A percentile compares a stretch with the other conserved stretches of the same genome.
phyloP scores from a whole-genome alignment of 1,140 invertebrate genomes.

The Lepidurus apus region DNA sequence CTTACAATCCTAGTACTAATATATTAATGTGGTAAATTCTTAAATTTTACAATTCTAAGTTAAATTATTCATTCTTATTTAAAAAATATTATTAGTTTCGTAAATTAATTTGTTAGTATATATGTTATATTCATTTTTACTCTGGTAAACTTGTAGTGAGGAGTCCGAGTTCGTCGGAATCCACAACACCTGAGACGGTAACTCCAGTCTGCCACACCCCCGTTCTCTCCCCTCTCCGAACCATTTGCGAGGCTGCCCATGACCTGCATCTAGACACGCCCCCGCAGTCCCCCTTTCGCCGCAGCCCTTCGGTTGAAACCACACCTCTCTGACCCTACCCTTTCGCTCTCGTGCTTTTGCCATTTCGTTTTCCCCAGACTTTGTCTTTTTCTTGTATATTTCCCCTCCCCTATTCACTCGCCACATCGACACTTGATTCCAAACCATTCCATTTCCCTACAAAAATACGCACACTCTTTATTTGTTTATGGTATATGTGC shows the following conservation, averaged over 20 bases:
- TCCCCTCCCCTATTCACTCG: background rate
- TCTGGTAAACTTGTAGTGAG: constrained; percentile 44
- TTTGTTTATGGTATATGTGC: too few species aligned
- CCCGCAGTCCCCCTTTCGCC: constrained; percentile 29
- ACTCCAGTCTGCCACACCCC: constrained; percentile 42
- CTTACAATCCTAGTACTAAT: background rate
- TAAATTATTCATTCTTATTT: too few species aligned
- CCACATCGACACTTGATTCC: background rate
- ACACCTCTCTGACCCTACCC: constrained; percentile 24
- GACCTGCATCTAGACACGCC: constrained; percentile 31
- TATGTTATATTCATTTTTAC: background rate
- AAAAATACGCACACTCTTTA: too few species aligned
- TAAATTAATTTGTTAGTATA: background rate
- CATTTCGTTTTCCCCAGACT: background rate
- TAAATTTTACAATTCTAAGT: too few species aligned
- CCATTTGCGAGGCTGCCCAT: constrained; percentile 47
- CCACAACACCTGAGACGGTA: constrained; percentile 49
- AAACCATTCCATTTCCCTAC: too few species aligned
- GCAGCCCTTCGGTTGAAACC: constrained; percentile 23
- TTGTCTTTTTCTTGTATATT: constrained; percentile 20
- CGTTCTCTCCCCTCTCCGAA: constrained; percentile 41
- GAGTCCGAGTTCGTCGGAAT: constrained; percentile 55
- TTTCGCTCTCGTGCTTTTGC: background rate
- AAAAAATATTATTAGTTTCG: background rate
- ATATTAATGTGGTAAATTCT: too few species aligned